Percentiles rank a stretch among this genome's conserved stretches.
Conservation (phyloP, 1,140 invertebrate genomes). For the Holcopasites calliopsidis region DNA sequence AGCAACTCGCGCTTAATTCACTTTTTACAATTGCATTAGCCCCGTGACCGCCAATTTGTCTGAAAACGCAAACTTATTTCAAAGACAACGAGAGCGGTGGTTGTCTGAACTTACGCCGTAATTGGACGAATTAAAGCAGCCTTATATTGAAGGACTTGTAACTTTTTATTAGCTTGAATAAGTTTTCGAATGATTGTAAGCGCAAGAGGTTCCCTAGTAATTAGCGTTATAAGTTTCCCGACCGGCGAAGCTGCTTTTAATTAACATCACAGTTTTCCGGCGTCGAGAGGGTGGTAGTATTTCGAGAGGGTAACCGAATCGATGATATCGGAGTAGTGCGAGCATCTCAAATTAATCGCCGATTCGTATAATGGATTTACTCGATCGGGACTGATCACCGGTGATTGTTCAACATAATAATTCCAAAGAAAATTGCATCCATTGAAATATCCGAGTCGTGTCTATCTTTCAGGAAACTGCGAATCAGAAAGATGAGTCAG, state of each 20-base stretch:
- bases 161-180: not conserved
- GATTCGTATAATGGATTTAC: not conserved
- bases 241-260: not conserved
- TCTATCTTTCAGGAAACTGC: no score
- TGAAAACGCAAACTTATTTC: constrained; percentile 14
- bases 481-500: not conserved
- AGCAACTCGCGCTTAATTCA: not conserved
- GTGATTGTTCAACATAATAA: not conserved
- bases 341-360: not conserved
- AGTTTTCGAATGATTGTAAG: not conserved
- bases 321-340: constrained; percentile 7
- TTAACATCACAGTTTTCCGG: not conserved
- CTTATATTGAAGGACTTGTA: not conserved
- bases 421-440: not conserved
- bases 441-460: not conserved
- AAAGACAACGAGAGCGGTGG: not conserved
- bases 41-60: constrained; percentile 5
- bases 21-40: not conserved
- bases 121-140: constrained; percentile 10
- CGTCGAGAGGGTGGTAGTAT: not conserved
- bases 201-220: not conserved
- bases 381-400: no score
- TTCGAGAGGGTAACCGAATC: constrained; percentile 5
- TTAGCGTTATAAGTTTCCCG: not conserved
- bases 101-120: not conserved